These are phyloP conservation scores for Circaetus cinerascens DNA, from an alignment of 2,113 vertebrate genomes.

Conservation along the genomic window DNA sequence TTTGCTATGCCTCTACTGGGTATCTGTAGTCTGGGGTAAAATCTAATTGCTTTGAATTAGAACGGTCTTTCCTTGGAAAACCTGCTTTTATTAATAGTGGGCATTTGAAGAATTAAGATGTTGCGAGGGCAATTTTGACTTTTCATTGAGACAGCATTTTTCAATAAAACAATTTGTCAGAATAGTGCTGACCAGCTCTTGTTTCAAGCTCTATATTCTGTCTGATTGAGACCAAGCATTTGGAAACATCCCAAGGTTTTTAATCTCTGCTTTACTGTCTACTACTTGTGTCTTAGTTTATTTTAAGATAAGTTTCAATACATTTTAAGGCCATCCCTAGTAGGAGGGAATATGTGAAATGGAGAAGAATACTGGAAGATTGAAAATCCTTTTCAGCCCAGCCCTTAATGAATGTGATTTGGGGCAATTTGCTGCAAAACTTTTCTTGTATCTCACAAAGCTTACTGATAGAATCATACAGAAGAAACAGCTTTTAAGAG, in stretches of 20 bases:
- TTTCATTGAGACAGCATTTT: not conserved
- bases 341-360: not conserved
- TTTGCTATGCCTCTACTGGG: not conserved
- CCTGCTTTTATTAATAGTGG: not conserved
- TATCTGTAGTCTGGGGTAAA: not conserved
- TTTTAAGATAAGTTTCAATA: not conserved
- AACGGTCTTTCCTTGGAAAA: not conserved
- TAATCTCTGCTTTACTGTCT: not conserved
- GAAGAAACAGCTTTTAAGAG: not conserved
- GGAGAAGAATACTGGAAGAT: not conserved
- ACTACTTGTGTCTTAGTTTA: not conserved
- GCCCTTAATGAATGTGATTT: not conserved
- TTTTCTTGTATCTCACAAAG: not conserved
- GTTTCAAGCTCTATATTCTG: not conserved
- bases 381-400: not conserved
- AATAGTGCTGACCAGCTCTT: not conserved
- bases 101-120: not conserved
- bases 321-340: not conserved
- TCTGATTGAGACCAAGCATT: not conserved
- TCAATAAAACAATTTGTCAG: not conserved
- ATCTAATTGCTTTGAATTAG: not conserved
- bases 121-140: not conserved
- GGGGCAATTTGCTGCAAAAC: not conserved
- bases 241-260: not conserved
- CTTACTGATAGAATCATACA: not conserved